Conservation (phyloP, 2,888 invertebrate species). For the Drosophila neonasuta region DNA sequence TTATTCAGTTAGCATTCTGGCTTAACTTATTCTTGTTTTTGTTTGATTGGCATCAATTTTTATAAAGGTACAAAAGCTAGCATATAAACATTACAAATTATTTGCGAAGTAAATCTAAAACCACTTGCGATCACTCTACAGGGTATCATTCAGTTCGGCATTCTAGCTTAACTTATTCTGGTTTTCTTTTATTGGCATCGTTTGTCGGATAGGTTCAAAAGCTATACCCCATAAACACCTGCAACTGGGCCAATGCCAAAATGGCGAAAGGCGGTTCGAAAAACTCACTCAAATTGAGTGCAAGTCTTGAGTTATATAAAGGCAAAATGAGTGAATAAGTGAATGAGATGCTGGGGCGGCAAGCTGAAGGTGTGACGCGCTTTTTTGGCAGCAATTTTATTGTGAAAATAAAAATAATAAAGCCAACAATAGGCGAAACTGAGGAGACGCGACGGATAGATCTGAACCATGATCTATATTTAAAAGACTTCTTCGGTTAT, state of each 20-base stretch:
- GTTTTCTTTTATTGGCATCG: conserved; percentile 27
- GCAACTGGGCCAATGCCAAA: conserved; percentile 74
- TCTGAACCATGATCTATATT: conserved; percentile 49
- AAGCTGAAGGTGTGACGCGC: conserved; percentile 55
- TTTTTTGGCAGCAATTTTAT: conserved; percentile 63
- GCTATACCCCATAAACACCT: conserved; percentile 59
- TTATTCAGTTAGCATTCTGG: too few relatives aligned
- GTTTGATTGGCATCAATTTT: too few relatives aligned
- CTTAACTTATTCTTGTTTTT: too few relatives aligned
- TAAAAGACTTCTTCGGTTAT: conserved; percentile 38
- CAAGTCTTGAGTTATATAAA: conserved; percentile 58
- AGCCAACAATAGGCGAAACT: conserved; percentile 22
- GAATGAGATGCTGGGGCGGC: background rate
- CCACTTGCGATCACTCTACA: background rate
- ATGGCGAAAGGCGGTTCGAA: conserved; percentile 13
- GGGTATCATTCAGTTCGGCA: background rate
- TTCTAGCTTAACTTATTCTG: background rate
- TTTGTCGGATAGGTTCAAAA: conserved; percentile 49
- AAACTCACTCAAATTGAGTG: conserved; percentile 54
- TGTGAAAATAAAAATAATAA: conserved; percentile 47
- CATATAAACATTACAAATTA: too few relatives aligned
- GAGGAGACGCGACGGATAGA: conserved; percentile 26
- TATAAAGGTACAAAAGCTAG: too few relatives aligned
- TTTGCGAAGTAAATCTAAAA: background rate
- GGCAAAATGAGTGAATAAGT: conserved; percentile 24